Evolutionary conservation across 1,140 invertebrate genomes (phyloP), one percentile per base, ranked within the genome.

Genomic region (Dufourea novaeangliae): DNA sequence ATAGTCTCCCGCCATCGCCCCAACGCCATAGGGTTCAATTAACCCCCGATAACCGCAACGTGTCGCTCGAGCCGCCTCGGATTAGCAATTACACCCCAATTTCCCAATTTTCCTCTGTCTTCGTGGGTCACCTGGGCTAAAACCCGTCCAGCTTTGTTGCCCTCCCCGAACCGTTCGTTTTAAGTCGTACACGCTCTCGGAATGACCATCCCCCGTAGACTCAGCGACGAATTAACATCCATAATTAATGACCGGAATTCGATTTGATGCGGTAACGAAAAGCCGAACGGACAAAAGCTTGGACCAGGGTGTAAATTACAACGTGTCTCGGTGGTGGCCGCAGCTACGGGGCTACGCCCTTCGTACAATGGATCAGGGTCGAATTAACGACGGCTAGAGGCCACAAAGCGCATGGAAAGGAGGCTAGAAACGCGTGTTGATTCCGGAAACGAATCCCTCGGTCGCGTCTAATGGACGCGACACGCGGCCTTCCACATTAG

Each of bases 401-500:
- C 63, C 56, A 34, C 56, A 25, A 39, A 32, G 57, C 29, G 34
- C 32, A 54, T 75, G 75, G 54, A 72, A 22, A 39, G 54, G 57
- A 46, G 62, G 39, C 27, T 62, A 41, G 78, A n/a, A 6, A 78
- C 25, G 64, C 69, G 75, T 69, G 80, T 64, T 73, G 80, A 78
- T 82, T 80, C 79, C 74, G 73, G 56, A 52, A 72, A 67, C 67
- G 72, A 82, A 75, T 73, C 63, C 80, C 81, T 61, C 63, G 69
- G 64, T 56, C 39, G 44, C 68, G 63, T 82, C 82, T 83, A 83
- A 83, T 83, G 82, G 82, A 83, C 80, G 72, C 76, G 80, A 67
- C n/a, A n/a, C 75, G 63, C 63, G 75, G 80, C 75, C 77, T 71
- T 83, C 80, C 82, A 67, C 82, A 83, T 83, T 83, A 83, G 76